phyloP scores from a whole-genome alignment of 2,113 vertebrate genomes.

The Gnathonemus longibarbis region DNA sequence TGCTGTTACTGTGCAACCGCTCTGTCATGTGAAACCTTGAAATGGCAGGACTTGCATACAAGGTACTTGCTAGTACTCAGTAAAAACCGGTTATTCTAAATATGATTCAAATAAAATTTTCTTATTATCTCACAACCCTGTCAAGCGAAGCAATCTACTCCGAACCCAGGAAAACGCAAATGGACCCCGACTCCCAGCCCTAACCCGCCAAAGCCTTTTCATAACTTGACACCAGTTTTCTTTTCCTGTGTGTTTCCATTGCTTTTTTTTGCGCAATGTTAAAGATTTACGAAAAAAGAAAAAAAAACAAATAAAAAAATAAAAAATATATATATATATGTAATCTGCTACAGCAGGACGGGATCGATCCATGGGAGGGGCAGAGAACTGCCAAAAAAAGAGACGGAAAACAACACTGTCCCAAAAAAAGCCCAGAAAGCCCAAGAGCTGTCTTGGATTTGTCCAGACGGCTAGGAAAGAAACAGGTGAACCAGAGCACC shows the following conservation, averaged over 20 bases:
- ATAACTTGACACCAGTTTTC: neutral
- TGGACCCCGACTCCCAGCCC: neutral
- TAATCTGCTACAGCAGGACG: conserved; percentile 38
- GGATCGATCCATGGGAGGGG: conserved; percentile 22
- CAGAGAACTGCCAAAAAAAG: neutral
- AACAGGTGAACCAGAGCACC: neutral
- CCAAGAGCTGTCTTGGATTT: conserved; percentile 28
- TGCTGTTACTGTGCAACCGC: neutral
- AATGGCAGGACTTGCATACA: neutral
- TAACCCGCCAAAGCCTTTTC: neutral
- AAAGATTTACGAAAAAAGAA: neutral
- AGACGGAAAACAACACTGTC: neutral
- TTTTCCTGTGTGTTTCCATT: neutral
- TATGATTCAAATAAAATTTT: neutral
- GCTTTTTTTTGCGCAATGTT: neutral
- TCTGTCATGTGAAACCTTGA: neutral
- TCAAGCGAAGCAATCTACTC: neutral
- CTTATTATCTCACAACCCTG: neutral
- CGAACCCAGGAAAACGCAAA: neutral
- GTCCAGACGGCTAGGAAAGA: neutral
- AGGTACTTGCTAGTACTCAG: neutral
- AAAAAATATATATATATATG: too few species aligned
- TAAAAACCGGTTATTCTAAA: neutral
- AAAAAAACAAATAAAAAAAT: too few species aligned
- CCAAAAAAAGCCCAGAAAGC: neutral